phyloP scores from a whole-genome alignment of 2,888 invertebrate species.

The Tipula unca region DNA sequence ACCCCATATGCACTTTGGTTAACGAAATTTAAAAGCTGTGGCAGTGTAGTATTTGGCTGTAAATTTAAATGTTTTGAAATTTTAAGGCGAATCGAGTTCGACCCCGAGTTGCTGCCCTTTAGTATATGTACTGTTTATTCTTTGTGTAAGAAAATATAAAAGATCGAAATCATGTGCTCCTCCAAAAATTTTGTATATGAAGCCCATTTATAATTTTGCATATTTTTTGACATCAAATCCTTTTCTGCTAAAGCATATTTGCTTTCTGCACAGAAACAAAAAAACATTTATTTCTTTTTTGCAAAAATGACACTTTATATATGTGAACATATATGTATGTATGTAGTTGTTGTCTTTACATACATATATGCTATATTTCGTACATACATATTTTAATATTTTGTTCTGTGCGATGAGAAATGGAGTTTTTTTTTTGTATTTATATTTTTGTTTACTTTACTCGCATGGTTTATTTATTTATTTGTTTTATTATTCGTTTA shows the following conservation, averaged over 20 bases:
- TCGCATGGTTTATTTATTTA: not conserved
- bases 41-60: no score
- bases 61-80: no score
- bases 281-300: not conserved
- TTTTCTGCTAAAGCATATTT: not conserved
- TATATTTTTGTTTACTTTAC: not conserved
- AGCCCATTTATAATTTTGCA: not conserved
- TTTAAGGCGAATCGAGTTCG: no score
- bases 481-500: not conserved
- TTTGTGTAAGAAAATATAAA: no score
- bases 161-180: no score
- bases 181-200: no score
- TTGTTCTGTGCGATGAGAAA: not conserved
- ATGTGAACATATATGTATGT: no score
- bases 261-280: not conserved
- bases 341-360: not conserved
- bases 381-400: not conserved
- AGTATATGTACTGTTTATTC: no score
- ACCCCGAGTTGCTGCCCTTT: no score
- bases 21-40: no score
- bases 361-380: not conserved
- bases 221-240: not conserved
- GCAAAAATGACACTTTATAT: not conserved
- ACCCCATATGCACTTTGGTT: no score
- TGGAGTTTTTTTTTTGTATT: not conserved